These are phyloP conservation scores for Leptoclinus maculatus DNA, from an alignment of 2,797 vertebrate species.

Conservation along the genomic window DNA sequence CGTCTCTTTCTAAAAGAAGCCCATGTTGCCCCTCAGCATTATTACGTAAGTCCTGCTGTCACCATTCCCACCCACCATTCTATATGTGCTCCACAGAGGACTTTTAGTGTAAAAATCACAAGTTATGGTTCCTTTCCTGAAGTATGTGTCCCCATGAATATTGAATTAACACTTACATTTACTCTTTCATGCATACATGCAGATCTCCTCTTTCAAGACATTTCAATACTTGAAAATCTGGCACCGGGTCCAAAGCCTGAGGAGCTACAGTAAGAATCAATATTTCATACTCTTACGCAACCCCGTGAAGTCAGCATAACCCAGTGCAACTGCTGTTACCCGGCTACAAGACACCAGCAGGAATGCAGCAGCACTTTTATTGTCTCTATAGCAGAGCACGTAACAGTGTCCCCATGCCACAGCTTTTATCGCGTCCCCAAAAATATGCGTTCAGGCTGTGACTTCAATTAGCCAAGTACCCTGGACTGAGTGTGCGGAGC, in stretches of 20 bases:
- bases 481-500: conserved; percentile 14
- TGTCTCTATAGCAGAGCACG: conserved; percentile 46
- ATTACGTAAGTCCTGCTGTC: conserved; percentile 58
- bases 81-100: not conserved
- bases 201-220: not conserved
- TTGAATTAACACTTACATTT: conserved; percentile 17
- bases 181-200: not conserved
- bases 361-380: conserved; percentile 60
- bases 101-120: conserved; percentile 25
- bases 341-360: conserved; percentile 22
- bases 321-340: conserved; percentile 19
- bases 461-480: conserved; percentile 51
- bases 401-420: conserved; percentile 10
- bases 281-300: conserved; percentile 68
- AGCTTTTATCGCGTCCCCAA: conserved; percentile 48
- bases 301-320: conserved; percentile 26
- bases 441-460: conserved; percentile 43
- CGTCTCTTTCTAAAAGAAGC: conserved; percentile 52
- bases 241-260: not conserved
- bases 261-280: conserved; percentile 44
- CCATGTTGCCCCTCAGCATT: conserved; percentile 31
- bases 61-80: conserved; percentile 32
- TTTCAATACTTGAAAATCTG: conserved; percentile 12
- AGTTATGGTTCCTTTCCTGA: not conserved
- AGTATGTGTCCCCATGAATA: conserved; percentile 30